These are phyloP conservation scores for Dimorphilus gyrociliatus DNA, from an alignment of 2,888 invertebrate species.

Conservation along the genomic window DNA sequence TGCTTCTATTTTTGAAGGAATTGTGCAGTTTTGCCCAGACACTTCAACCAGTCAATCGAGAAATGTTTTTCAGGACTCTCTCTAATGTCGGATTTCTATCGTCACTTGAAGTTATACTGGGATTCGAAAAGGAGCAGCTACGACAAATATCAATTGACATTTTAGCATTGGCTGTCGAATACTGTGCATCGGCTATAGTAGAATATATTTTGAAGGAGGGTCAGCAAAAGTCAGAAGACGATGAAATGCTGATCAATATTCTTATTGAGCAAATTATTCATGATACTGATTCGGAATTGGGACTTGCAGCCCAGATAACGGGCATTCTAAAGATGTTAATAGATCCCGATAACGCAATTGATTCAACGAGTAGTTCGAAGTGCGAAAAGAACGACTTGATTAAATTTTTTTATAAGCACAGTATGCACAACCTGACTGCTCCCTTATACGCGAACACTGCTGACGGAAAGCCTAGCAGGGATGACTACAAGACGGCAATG, in stretches of 20 bases:
- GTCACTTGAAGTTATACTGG: no score
- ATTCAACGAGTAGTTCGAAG: no score
- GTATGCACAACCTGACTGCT: constrained; percentile 86
- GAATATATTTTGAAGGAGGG: no score
- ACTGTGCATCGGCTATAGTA: no score
- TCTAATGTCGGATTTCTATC: background rate
- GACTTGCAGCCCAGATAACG: constrained; percentile 90
- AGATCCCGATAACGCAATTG: constrained; percentile 95
- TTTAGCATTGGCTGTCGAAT: no score
- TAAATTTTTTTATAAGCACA: constrained; percentile 94
- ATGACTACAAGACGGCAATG: constrained; percentile 93
- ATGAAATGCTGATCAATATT: constrained; percentile 71
- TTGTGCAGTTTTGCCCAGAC: constrained; percentile 98
- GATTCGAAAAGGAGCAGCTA: no score
- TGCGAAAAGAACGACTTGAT: constrained; percentile 97
- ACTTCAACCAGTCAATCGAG: constrained; percentile 87
- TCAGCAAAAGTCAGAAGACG: no score
- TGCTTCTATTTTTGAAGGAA: constrained; percentile 92
- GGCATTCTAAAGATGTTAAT: constrained; percentile 77
- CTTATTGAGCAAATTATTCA: constrained; percentile 95
- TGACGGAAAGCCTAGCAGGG: constrained; percentile 70
- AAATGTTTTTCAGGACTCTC: constrained; percentile 73
- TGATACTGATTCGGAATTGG: constrained; percentile 89
- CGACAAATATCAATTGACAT: no score
- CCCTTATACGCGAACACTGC: constrained; percentile 84